Conservation (phyloP, 2,113 vertebrate species). For the Macquaria ambigua region DNA sequence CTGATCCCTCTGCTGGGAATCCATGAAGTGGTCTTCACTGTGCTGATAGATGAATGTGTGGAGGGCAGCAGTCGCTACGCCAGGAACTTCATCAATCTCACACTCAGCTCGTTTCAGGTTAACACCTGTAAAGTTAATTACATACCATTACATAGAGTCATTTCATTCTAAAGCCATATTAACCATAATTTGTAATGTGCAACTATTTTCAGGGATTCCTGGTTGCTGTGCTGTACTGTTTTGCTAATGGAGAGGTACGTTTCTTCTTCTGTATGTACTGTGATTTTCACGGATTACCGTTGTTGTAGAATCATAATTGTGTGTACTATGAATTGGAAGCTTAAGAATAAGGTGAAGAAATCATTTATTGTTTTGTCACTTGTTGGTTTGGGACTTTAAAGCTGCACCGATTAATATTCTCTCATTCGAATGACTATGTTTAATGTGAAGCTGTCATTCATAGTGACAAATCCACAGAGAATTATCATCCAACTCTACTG, state of each 20-base stretch:
- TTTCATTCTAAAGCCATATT: neutral
- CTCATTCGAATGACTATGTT: neutral
- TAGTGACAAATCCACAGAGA: neutral
- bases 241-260: slow-evolving; percentile 95
- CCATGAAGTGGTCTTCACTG: slow-evolving; percentile 92
- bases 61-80: slow-evolving; percentile 86
- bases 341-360: neutral
- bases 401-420: neutral
- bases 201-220: slow-evolving; percentile 89
- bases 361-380: neutral
- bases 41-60: slow-evolving; percentile 91
- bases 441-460: neutral
- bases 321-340: neutral
- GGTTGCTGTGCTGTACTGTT: slow-evolving; percentile 95
- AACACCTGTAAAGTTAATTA: neutral
- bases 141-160: neutral
- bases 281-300: no score
- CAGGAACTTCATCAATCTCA: slow-evolving; percentile 91
- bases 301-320: neutral
- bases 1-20: slow-evolving; percentile 95
- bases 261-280: neutral
- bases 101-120: slow-evolving; percentile 93
- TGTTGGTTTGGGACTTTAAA: neutral
- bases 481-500: neutral
- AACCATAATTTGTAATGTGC: neutral